A percentile compares a stretch with the other conserved stretches of the same genome.
Conservation (phyloP, 1,140 invertebrate genomes). For the Drosophila hydei region DNA sequence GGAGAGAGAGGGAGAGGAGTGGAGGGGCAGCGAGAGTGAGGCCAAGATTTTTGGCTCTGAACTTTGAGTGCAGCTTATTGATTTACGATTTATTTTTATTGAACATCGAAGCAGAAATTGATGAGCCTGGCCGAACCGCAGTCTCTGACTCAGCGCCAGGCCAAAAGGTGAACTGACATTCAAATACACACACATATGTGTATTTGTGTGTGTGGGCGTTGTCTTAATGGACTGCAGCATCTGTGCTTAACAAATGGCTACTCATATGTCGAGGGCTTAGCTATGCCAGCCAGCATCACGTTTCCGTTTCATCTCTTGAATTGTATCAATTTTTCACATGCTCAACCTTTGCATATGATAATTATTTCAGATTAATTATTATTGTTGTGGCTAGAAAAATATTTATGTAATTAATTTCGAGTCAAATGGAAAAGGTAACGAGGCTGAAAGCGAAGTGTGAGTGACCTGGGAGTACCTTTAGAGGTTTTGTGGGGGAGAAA, state of each 20-base stretch:
- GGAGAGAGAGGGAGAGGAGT: conserved; percentile 16
- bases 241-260: conserved; percentile 21
- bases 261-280: conserved; percentile 5
- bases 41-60: conserved; percentile 35
- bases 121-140: conserved; percentile 48
- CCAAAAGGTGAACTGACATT: conserved; percentile 58
- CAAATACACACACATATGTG: neutral
- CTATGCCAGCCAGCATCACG: neutral
- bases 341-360: conserved; percentile 17
- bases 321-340: conserved; percentile 10
- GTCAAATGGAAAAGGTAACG: neutral
- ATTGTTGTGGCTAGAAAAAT: conserved; percentile 3
- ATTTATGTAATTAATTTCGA: neutral
- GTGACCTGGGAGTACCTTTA: too few relatives aligned
- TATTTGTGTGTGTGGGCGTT: conserved; percentile 7
- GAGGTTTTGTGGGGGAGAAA: too few relatives aligned
- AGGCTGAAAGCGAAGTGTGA: neutral
- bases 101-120: conserved; percentile 66
- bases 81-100: conserved; percentile 81
- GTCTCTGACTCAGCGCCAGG: conserved; percentile 38
- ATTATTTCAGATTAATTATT: conserved; percentile 23
- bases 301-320: neutral
- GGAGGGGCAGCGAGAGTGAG: neutral
- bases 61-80: conserved; percentile 71
- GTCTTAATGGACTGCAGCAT: conserved; percentile 16